Conservation (phyloP, 1,140 invertebrate species). For the Magallana gigas region DNA sequence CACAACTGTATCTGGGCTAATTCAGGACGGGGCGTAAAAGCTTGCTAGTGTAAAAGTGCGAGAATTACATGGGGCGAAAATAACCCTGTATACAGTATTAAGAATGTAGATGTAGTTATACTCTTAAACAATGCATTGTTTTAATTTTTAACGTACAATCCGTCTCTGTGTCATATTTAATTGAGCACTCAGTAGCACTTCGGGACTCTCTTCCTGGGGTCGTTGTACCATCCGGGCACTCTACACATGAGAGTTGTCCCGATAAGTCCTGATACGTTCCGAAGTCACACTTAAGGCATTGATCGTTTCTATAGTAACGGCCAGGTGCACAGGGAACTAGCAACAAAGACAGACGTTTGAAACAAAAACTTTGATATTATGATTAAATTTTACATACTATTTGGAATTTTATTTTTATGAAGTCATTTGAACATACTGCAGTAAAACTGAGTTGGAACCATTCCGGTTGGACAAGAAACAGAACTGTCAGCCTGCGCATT, state of each 20-base stretch:
- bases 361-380: no score
- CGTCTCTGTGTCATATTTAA: neutral
- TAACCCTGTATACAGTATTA: no score
- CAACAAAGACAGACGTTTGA: neutral
- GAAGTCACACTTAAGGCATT: conserved; percentile 11
- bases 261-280: conserved; percentile 9
- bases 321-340: conserved; percentile 32
- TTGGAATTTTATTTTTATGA: no score
- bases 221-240: conserved; percentile 35
- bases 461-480: conserved; percentile 27
- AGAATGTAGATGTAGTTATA: no score
- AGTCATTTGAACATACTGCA: conserved; percentile 28
- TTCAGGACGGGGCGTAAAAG: no score
- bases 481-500: neutral
- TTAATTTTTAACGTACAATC: neutral
- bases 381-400: no score
- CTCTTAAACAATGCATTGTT: no score
- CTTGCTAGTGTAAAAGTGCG: no score
- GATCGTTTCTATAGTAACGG: neutral
- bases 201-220: conserved; percentile 24
- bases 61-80: no score
- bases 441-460: neutral
- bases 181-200: neutral
- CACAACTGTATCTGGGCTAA: no score
- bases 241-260: conserved; percentile 30